A percentile compares a stretch with the other conserved stretches of the same genome.
Conservation (phyloP, 1,140 invertebrate species). For the Drosophila bocqueti region DNA sequence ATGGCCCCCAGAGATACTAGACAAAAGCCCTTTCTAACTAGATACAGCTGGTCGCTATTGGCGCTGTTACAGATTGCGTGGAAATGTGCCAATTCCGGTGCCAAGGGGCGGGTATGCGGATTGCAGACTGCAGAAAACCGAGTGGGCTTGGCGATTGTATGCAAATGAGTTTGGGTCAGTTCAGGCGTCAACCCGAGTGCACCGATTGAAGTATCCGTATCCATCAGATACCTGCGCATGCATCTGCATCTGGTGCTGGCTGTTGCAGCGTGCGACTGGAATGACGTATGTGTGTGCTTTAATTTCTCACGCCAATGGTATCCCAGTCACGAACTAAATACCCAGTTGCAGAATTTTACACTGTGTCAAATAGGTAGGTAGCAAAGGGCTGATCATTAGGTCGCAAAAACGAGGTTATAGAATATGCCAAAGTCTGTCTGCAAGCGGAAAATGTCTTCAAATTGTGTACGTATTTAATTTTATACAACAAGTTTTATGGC, state of each 20-base stretch:
- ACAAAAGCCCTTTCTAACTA: conserved; percentile 43
- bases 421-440: too few relatives aligned
- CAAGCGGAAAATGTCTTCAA: too few relatives aligned
- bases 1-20: conserved; percentile 1
- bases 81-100: conserved; percentile 54
- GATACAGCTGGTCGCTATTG: conserved; percentile 8
- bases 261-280: conserved; percentile 18
- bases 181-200: conserved; percentile 17
- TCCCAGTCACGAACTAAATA: conserved; percentile 38
- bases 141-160: conserved; percentile 65
- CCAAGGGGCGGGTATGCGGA: conserved; percentile 27
- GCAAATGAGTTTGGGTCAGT: conserved; percentile 57
- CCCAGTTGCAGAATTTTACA: conserved; percentile 16
- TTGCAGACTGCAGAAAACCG: conserved; percentile 19
- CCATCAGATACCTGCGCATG: conserved; percentile 48
- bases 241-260: conserved; percentile 16
- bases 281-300: conserved; percentile 24
- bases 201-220: conserved; percentile 37
- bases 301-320: conserved; percentile 53
- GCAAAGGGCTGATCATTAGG: not conserved
- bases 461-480: not conserved
- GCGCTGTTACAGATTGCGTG: conserved; percentile 28
- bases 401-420: too few relatives aligned
- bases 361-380: not conserved
- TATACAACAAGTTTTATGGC: not conserved